Percentiles rank a stretch among this genome's conserved stretches.
Conservation (phyloP, 2,797 vertebrate species). For the Onychomys leucogaster region DNA sequence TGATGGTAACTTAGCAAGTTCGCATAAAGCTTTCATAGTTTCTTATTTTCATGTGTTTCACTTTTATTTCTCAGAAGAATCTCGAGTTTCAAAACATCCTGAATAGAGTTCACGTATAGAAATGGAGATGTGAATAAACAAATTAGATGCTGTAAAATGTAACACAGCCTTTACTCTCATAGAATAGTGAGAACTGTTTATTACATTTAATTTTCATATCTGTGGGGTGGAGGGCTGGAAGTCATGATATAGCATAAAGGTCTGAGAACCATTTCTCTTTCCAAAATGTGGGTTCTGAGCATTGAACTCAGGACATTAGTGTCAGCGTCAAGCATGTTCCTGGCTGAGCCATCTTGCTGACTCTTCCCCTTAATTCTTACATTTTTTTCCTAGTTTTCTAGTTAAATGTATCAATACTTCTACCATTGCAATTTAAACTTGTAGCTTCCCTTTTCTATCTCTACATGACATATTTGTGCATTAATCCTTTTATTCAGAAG, state of each 20-base stretch:
- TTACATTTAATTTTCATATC: not conserved
- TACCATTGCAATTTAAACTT: not conserved
- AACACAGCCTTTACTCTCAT: not conserved
- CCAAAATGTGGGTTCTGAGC: not conserved
- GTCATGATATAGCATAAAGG: not conserved
- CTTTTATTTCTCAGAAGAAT: conserved; percentile 10
- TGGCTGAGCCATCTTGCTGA: not conserved
- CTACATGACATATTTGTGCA: not conserved
- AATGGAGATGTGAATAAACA: not conserved
- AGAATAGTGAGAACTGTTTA: not conserved
- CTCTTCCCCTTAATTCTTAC: not conserved
- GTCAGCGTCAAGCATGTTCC: not conserved
- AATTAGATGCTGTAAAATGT: not conserved
- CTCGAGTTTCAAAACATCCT: not conserved
- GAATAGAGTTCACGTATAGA: not conserved
- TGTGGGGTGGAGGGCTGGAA: not conserved
- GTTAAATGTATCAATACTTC: not conserved
- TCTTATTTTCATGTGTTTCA: conserved; percentile 37
- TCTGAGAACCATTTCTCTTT: not conserved
- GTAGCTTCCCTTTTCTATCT: not conserved
- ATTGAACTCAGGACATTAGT: not conserved
- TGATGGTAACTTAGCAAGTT: not conserved
- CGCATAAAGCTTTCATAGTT: not conserved
- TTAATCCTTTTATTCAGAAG: not conserved
- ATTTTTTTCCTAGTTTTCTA: too few species aligned